Evolutionary conservation across 2,797 vertebrate species (phyloP), one percentile per base, ranked within the genome.

Genomic region (Enteromius viviparus): DNA sequence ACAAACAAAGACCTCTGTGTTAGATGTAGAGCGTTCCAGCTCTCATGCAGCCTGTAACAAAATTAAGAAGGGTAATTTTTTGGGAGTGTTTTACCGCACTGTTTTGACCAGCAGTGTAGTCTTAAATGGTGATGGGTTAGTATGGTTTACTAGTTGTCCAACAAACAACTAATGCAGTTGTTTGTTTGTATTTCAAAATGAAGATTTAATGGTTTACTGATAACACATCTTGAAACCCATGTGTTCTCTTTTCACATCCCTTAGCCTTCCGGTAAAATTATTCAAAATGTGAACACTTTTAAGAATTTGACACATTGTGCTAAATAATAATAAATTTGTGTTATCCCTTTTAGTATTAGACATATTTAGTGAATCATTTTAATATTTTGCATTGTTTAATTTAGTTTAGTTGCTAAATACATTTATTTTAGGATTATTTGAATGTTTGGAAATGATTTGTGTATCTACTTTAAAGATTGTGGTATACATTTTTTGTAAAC

Each of bases 1-100:
- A 58, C 68, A 37, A 76, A 87, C 82, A 87, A 84, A 75, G 82
- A 58, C 11, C 45, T 69, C 75, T 62, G 72, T 85, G 81, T 81
- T 81, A 62, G 76, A 80, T 77, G 81, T 76, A 42, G 77, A 76
- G 49, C 45, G 85, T 80, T 76, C 51, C 40, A 6, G 47, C 65
- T 26, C 60, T 69, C 66, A 64, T 51, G 42, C 40, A 78, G 66
- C 51, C 65, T 65, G 15, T 74, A 74, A 74, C 23, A 1, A 42
- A 34, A 72, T 80, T 65, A 80, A 71, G 26, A 42, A 10, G 64
- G 66, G 32, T 71, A 15, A 76, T 72, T 47, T 71, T 32, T 78
- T 64, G 66, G 26, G 49, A 62, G 55, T 6, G 5, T 66, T 78
- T 69, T 26, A 49, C 80, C 51, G n/a, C 14, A 32, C 32, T 66